Evolutionary conservation across 2,888 invertebrate species (phyloP).

Genomic region (Dolichopus griseipennis): DNA sequence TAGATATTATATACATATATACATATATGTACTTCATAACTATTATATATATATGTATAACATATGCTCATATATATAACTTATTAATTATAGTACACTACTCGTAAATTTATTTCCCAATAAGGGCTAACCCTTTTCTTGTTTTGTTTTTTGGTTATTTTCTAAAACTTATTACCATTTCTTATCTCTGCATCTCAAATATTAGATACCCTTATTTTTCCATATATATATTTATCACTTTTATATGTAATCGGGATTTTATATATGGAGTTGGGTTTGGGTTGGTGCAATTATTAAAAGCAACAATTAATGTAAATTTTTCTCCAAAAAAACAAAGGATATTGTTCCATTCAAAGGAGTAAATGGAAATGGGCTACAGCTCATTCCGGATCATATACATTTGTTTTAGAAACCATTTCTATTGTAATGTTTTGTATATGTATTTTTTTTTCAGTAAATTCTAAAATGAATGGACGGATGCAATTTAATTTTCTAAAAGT

Average conservation of each 20-base stretch:
- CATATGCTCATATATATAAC: not conserved
- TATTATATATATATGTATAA: not conserved
- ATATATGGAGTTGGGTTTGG: not conserved
- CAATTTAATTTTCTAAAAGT: not conserved
- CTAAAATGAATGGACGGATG: not conserved
- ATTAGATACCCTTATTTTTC: not conserved
- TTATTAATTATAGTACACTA: not conserved
- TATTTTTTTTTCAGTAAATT: no score
- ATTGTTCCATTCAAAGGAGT: no score
- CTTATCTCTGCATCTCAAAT: not conserved
- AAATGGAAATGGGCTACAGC: no score
- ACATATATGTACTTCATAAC: not conserved
- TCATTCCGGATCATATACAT: no score
- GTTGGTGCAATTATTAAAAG: not conserved
- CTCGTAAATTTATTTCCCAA: not conserved
- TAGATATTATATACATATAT: not conserved
- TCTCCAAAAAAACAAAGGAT: not conserved
- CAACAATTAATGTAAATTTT: constrained; percentile 1
- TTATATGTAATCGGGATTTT: not conserved
- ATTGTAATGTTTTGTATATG: no score
- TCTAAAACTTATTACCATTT: not conserved
- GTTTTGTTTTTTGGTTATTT: not conserved
- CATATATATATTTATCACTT: no score
- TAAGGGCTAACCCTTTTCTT: not conserved
- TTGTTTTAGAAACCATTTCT: no score